Evolutionary conservation across 92 coral and sea anemone species (phyloP).

Genomic region (Palythoa grandis): DNA sequence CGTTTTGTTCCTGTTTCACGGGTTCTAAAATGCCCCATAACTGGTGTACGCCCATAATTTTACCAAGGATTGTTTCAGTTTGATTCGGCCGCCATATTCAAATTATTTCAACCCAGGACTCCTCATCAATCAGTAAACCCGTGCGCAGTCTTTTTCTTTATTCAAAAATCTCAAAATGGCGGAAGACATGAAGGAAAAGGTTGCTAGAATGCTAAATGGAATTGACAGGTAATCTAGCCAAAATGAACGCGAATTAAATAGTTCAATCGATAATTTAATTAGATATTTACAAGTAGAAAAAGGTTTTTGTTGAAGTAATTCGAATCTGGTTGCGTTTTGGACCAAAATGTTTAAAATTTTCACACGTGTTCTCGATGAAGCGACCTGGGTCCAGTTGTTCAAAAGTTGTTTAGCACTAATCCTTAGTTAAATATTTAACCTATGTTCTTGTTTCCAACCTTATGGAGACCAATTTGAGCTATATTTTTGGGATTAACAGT

Average conservation of each 20-base stretch:
- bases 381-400: background rate
- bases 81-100: constrained; percentile 46
- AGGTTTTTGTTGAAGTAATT: background rate
- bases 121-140: background rate
- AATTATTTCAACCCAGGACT: background rate
- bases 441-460: too few species aligned
- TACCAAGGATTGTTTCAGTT: background rate
- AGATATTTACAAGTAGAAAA: background rate
- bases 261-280: background rate
- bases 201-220: constrained; percentile 83
- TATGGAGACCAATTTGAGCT: too few species aligned
- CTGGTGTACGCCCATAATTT: constrained; percentile 88
- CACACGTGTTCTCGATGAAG: constrained; percentile 26
- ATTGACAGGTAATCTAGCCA: constrained; percentile 78
- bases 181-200: constrained; percentile 81
- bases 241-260: background rate
- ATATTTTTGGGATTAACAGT: background rate
- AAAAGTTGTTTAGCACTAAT: too few species aligned
- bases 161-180: constrained; percentile 73
- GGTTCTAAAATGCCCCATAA: constrained; percentile 96
- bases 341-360: background rate
- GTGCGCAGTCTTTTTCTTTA: constrained; percentile 12
- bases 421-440: too few species aligned
- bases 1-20: constrained; percentile 69
- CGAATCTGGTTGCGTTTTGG: background rate